These are phyloP conservation scores for Nicator chloris DNA, from an alignment of 2,113 vertebrate genomes.

Conservation along the genomic window DNA sequence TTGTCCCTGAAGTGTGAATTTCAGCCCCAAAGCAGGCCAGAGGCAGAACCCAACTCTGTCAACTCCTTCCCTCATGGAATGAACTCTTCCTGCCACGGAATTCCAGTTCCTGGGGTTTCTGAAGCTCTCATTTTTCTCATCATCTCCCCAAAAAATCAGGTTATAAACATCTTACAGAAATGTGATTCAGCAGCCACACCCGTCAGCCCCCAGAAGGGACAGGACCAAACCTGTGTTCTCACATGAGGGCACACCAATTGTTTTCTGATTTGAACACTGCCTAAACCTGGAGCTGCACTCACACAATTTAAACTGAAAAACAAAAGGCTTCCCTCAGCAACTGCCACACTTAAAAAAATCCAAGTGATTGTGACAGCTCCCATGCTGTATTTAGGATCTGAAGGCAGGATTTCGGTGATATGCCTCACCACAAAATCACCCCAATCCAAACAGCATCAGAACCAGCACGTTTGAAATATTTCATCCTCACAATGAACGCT, in stretches of 20 bases:
- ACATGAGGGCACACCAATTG: background rate
- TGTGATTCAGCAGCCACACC: background rate
- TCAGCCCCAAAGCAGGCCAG: background rate
- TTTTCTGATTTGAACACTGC: background rate
- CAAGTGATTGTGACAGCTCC: background rate
- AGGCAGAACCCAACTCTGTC: background rate
- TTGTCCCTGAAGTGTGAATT: background rate
- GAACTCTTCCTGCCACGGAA: background rate
- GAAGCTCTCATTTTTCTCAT: background rate
- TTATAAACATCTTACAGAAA: background rate
- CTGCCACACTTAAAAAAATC: background rate
- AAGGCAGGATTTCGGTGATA: background rate
- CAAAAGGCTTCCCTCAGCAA: background rate
- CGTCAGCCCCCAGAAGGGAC: background rate
- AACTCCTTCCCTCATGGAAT: background rate
- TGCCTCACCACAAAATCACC: constrained; percentile 1
- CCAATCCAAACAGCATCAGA: background rate
- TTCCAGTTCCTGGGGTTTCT: background rate
- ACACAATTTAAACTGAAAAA: background rate
- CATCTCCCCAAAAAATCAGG: background rate
- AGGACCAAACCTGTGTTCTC: background rate
- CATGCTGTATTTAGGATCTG: background rate
- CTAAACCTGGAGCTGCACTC: background rate
- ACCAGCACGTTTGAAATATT: background rate
- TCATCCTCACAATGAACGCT: background rate